Evolutionary conservation across 37 sponge, comb jelly and placozoan genomes (phyloP).

Genomic region (Hormiphora californensis): DNA sequence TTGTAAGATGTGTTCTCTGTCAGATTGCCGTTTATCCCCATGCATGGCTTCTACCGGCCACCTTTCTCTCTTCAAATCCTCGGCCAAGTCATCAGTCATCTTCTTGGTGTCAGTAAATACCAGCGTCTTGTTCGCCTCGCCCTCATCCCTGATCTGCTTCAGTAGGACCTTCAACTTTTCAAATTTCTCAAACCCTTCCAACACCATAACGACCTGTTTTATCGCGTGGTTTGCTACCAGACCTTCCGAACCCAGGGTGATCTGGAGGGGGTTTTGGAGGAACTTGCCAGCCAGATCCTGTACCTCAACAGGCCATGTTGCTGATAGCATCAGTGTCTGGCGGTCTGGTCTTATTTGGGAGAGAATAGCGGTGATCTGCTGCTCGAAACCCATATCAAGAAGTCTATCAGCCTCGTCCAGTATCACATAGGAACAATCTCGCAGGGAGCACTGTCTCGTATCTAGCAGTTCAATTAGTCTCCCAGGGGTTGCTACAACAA

Average conservation of each 20-base stretch:
- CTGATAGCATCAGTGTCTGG: slow-evolving; percentile 97
- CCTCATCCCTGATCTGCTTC: not conserved
- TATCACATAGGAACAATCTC: slow-evolving; percentile 82
- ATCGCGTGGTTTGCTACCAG: slow-evolving; percentile 93
- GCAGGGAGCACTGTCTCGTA: slow-evolving; percentile 72
- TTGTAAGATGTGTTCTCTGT: slow-evolving; percentile 85
- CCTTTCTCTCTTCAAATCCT: slow-evolving; percentile 73
- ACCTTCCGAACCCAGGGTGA: slow-evolving; percentile 84
- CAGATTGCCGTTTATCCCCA: slow-evolving; percentile 91
- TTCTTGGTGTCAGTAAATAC: slow-evolving; percentile 96
- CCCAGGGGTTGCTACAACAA: slow-evolving; percentile 92
- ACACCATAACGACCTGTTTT: slow-evolving; percentile 84
- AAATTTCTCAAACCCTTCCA: slow-evolving; percentile 57
- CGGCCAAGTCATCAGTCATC: slow-evolving; percentile 81
- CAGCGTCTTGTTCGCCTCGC: slow-evolving; percentile 58
- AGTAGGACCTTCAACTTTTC: slow-evolving; percentile 6
- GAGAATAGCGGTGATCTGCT: slow-evolving; percentile 85
- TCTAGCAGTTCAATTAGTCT: slow-evolving; percentile 91
- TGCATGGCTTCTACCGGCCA: slow-evolving; percentile 98
- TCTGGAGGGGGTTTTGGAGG: slow-evolving; percentile 76
- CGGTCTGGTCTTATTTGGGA: slow-evolving; percentile 90
- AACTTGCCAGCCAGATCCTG: slow-evolving; percentile 85
- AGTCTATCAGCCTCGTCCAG: slow-evolving; percentile 97
- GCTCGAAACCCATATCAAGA: slow-evolving; percentile 99
- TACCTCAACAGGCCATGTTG: slow-evolving; percentile 97